These are phyloP conservation scores for Timandra comae DNA, from an alignment of 2,888 invertebrate genomes.

Conservation along the genomic window DNA sequence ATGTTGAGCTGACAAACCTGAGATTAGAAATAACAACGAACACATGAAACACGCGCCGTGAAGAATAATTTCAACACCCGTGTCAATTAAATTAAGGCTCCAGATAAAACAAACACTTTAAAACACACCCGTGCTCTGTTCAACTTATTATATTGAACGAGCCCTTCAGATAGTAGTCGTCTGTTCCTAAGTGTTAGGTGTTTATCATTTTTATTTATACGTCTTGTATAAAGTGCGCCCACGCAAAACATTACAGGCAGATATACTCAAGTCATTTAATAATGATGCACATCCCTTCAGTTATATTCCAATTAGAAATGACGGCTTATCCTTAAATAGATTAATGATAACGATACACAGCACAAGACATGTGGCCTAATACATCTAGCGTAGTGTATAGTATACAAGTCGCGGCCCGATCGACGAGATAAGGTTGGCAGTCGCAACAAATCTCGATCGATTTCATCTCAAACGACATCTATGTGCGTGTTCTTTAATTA, in stretches of 20 bases:
- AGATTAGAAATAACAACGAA: constrained; percentile 2
- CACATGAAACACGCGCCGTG: constrained; percentile 5
- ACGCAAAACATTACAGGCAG: constrained; percentile 13
- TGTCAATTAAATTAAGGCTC: constrained; percentile 16
- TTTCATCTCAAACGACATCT: constrained; percentile 25
- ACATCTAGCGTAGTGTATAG: constrained; percentile 43
- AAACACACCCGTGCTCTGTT: constrained; percentile 11
- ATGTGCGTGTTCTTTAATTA: constrained; percentile 36
- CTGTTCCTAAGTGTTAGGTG: constrained; percentile 15
- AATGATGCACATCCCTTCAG: constrained; percentile 38
- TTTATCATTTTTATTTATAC: constrained; percentile 21
- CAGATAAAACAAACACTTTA: constrained; percentile 12
- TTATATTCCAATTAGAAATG: constrained; percentile 60
- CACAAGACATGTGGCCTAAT: constrained; percentile 49
- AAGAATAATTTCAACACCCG: constrained; percentile 15
- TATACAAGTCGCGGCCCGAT: constrained; percentile 38
- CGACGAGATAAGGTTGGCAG: constrained; percentile 39
- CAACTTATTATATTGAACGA: constrained; percentile 14
- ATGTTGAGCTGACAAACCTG: constrained; percentile 4
- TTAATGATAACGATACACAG: constrained; percentile 50
- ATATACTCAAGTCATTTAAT: constrained; percentile 23
- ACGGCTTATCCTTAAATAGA: constrained; percentile 42
- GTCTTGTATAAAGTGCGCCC: constrained; percentile 16
- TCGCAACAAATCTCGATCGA: constrained; percentile 32
- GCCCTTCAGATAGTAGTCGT: constrained; percentile 12